A percentile compares a stretch with the other conserved stretches of the same genome.
These are phyloP conservation scores for Paraescarpia echinospica DNA, from an alignment of 1,140 invertebrate species.

Conservation along the genomic window DNA sequence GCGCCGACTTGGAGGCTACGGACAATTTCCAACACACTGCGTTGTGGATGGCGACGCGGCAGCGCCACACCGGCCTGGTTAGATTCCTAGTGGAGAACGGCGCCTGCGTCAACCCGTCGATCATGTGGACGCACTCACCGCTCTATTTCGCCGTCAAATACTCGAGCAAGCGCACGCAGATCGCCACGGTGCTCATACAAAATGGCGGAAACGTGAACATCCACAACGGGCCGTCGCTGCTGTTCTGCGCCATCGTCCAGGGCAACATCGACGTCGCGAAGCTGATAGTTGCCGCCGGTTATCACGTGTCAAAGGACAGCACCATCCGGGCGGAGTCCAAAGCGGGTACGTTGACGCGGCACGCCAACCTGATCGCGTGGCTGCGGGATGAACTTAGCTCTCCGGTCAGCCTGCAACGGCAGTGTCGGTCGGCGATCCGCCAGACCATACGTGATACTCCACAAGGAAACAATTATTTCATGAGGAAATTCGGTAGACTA, in stretches of 20 bases:
- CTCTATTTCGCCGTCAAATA: constrained; percentile 51
- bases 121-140: constrained; percentile 45
- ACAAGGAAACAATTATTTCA: constrained; percentile 38
- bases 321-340: constrained; percentile 41
- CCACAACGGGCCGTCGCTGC: constrained; percentile 2
- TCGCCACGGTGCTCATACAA: constrained; percentile 7
- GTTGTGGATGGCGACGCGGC: constrained; percentile 48
- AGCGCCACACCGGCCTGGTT: constrained; percentile 49
- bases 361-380: constrained; percentile 38
- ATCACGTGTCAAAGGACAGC: constrained; percentile 41
- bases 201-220: constrained; percentile 15
- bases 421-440: constrained; percentile 42
- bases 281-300: constrained; percentile 45
- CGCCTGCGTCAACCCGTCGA: constrained; percentile 51
- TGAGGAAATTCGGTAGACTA: constrained; percentile 28
- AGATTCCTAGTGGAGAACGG: constrained; percentile 49
- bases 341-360: constrained; percentile 37
- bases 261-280: constrained; percentile 41
- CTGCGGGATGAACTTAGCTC: constrained; percentile 42
- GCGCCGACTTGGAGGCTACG: constrained; percentile 49
- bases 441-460: constrained; percentile 28
- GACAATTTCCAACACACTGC: constrained; percentile 51
- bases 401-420: constrained; percentile 45
- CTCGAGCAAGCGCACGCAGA: constrained; percentile 35
- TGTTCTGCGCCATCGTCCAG: constrained; percentile 23